Evolutionary conservation across 1,140 invertebrate species (phyloP), one percentile per base, ranked within the genome.

Genomic region (Adoxophyes honmai): DNA sequence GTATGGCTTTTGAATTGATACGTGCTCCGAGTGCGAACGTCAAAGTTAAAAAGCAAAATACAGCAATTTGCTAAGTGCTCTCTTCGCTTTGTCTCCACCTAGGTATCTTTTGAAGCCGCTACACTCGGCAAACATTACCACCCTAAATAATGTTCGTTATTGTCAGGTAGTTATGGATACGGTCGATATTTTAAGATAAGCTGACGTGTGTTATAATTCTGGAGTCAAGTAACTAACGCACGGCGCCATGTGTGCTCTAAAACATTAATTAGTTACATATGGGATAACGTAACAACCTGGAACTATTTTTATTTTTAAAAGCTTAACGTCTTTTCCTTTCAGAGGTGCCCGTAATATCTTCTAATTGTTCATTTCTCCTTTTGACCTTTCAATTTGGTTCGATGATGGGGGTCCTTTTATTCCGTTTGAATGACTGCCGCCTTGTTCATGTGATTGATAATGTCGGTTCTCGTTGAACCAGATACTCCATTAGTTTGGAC

Each of bases 331-430:
- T 44, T 36, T 13, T 48, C 21, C 5, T 48, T 7, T 28, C 18
- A 18, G 42, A 11, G 28, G 10, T 48, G 7, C 11, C 11, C 21
- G 2, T 28, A 28, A 11, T 38, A 13, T n/a, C 13, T 48, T 48
- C 21, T 48, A 48, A 48, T 48, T 60, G 57, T 66, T 57, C 66
- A 69, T 67, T 48, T 57, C 51, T 59, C 33, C 10, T 21, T 37
- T 62, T 60, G 62, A 70, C 64, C 62, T 55, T 59, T 70, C 59
- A 56, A 66, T 70, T 64, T 34, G 36, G 52, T 14, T 28, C 64
- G 39, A 35, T 36, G 54, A 62, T 15, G 54, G 35, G 51, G 64
- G 57, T 39, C 64, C 42, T 61, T 60, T 55, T 52, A 59, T 52
- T 39, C 11, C 48, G 28, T 52, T 55, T 35, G 36, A 62, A 55